Percentiles rank a stretch among this genome's conserved stretches.
Evolutionary conservation across 2,888 invertebrate species (phyloP).

Genomic region (Drosophila borborema): DNA sequence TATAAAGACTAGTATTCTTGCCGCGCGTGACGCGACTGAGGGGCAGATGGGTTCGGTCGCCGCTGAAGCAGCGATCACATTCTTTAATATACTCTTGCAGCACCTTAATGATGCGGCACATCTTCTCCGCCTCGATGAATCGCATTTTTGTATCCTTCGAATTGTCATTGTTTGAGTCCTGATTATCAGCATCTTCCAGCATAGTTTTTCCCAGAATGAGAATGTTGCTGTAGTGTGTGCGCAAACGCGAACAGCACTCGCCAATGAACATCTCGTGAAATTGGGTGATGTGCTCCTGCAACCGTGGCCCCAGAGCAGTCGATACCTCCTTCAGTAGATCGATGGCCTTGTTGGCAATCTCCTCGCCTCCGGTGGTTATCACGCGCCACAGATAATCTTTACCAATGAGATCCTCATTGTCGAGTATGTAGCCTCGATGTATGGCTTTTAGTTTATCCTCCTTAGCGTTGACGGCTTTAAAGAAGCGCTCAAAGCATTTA

Average conservation of each 20-base stretch:
- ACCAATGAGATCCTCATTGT: constrained; percentile 97
- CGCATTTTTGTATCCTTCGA: constrained; percentile 83
- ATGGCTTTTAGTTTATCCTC: constrained; percentile 96
- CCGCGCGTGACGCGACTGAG: constrained; percentile 94
- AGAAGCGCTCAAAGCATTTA: constrained; percentile 91
- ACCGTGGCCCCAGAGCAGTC: constrained; percentile 95
- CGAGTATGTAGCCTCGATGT: constrained; percentile 93
- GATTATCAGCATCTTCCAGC: constrained; percentile 56
- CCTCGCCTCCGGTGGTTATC: constrained; percentile 95
- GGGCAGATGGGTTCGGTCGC: constrained; percentile 95
- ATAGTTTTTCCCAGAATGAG: constrained; percentile 85
- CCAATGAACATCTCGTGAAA: constrained; percentile 97
- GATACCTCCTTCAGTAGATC: constrained; percentile 96
- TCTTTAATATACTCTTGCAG: constrained; percentile 97
- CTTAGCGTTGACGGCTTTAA: constrained; percentile 94
- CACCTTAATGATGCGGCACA: constrained; percentile 97
- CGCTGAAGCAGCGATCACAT: constrained; percentile 95
- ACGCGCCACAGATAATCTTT: constrained; percentile 98
- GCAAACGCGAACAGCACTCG: constrained; percentile 95
- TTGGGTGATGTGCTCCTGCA: constrained; percentile 91
- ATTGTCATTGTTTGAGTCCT: constrained; percentile 72
- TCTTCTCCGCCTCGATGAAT: constrained; percentile 90
- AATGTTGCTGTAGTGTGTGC: constrained; percentile 94
- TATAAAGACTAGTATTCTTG: constrained; percentile 93
- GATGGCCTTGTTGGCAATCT: constrained; percentile 96